These are phyloP conservation scores for Hermodice carunculata DNA, from an alignment of 2,888 invertebrate genomes.

Conservation along the genomic window DNA sequence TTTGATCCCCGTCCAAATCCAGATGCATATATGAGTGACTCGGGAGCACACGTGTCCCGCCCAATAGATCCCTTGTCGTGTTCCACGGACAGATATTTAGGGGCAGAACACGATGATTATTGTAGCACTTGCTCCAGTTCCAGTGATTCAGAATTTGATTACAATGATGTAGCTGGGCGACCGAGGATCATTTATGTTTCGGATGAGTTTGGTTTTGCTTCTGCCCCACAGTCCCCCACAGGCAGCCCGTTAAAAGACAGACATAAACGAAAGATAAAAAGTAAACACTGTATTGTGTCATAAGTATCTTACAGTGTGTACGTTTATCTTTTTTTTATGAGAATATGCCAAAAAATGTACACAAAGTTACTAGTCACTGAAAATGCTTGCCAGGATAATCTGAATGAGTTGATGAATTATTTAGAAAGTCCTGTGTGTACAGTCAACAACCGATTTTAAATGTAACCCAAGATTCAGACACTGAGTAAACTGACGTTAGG, in stretches of 20 bases:
- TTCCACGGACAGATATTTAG: conserved; percentile 58
- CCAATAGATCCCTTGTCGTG: conserved; percentile 5
- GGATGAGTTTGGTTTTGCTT: conserved; percentile 73
- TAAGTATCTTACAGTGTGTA: too few species aligned
- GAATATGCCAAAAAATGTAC: too few species aligned
- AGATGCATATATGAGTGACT: conserved; percentile 14
- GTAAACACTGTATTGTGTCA: too few species aligned
- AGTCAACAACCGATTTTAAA: too few species aligned
- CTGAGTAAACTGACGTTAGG: too few species aligned
- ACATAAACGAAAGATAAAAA: too few species aligned
- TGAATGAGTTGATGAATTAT: too few species aligned
- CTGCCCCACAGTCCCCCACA: conserved; percentile 7
- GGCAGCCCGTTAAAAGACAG: conserved; percentile 5
- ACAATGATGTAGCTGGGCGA: conserved; percentile 82
- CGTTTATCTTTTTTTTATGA: too few species aligned
- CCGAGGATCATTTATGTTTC: conserved; percentile 93
- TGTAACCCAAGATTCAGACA: too few species aligned
- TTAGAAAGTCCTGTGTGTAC: too few species aligned
- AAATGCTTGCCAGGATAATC: too few species aligned
- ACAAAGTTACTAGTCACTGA: too few species aligned
- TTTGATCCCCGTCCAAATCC: not conserved
- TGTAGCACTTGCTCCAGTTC: conserved; percentile 85
- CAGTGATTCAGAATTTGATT: conserved; percentile 84
- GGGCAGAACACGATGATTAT: conserved; percentile 81
- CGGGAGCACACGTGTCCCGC: conserved; percentile 19